phyloP scores from a whole-genome alignment of 2,113 vertebrate species.

The Corydoras maculifer region DNA sequence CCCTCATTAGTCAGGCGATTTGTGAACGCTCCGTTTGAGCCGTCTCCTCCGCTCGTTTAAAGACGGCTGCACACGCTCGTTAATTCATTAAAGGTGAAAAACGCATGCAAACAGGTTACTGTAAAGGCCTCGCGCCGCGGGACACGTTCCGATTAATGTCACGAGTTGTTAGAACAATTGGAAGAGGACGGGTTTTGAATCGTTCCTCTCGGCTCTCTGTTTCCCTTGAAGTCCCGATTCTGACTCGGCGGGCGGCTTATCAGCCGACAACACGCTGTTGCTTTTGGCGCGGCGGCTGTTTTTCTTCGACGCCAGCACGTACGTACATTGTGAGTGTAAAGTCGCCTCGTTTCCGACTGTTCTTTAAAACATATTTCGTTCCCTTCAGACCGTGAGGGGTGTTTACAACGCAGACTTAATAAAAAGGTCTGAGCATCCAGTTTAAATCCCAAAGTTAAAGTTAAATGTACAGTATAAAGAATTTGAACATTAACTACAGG shows the following conservation, averaged over 20 bases:
- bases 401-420: no score
- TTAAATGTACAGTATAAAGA: no score
- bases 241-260: conserved; percentile 23
- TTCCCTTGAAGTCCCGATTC: conserved; percentile 13
- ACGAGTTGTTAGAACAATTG: neutral
- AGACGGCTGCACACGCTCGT: neutral
- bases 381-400: no score
- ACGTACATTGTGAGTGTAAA: neutral
- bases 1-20: conserved; percentile 25
- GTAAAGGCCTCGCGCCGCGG: conserved; percentile 20
- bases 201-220: conserved; percentile 11
- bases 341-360: conserved; percentile 10
- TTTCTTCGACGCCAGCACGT: conserved; percentile 16
- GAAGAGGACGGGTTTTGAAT: conserved; percentile 12
- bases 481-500: no score
- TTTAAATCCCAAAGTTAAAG: no score
- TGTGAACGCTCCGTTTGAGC: conserved; percentile 21
- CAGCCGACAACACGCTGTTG: conserved; percentile 27
- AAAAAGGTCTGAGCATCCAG: no score
- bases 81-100: conserved; percentile 9
- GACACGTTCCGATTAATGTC: conserved; percentile 16
- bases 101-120: neutral
- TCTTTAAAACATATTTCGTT: neutral
- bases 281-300: conserved; percentile 22
- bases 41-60: conserved; percentile 8